These are phyloP conservation scores for Heliangelus exortis DNA, from an alignment of 2,797 vertebrate genomes.

Conservation along the genomic window DNA sequence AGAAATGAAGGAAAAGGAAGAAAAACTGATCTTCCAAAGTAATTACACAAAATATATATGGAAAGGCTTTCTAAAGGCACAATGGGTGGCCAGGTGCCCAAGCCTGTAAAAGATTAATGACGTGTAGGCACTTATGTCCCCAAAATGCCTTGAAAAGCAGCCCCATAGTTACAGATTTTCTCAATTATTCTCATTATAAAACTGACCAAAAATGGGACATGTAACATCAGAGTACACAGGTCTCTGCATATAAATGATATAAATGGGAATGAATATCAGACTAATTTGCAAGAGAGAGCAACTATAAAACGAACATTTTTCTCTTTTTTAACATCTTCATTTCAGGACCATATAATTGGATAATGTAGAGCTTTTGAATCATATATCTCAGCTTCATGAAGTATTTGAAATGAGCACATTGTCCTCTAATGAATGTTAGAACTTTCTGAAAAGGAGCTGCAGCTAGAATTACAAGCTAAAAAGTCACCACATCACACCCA, in stretches of 20 bases:
- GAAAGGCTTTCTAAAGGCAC: neutral
- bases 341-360: neutral
- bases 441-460: neutral
- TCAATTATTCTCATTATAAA: neutral
- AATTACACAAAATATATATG: neutral
- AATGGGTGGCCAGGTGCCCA: neutral
- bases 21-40: neutral
- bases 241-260: neutral
- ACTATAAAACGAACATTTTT: constrained; percentile 14
- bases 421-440: neutral
- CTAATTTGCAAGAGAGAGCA: neutral
- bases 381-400: neutral
- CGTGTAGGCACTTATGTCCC: neutral
- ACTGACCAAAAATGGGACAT: neutral
- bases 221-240: neutral
- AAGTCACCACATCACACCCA: neutral
- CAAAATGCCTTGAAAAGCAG: neutral
- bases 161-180: neutral
- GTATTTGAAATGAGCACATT: neutral
- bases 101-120: neutral
- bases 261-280: neutral
- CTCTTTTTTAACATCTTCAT: neutral
- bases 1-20: neutral
- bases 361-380: neutral
- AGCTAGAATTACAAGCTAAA: neutral